Conservation (phyloP, 2,888 invertebrate genomes). For the Eremobia ochroleuca region DNA sequence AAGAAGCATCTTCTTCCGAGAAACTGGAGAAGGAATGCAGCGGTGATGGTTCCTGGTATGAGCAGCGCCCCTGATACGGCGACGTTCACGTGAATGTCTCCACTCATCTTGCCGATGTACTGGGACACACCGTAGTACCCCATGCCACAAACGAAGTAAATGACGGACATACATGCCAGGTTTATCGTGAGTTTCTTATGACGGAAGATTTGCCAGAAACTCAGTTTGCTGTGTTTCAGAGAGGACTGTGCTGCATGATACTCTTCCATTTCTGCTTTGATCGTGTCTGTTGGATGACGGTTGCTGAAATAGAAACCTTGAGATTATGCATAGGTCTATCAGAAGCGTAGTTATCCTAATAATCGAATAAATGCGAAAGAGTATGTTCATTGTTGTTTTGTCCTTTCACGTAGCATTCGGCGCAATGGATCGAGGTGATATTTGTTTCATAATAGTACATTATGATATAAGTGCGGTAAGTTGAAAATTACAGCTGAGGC, state of each 20-base stretch:
- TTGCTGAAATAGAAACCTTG: conserved; percentile 73
- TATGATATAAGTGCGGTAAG: too few species aligned
- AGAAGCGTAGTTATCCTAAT: neutral
- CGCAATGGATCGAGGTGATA: neutral
- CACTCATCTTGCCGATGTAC: conserved; percentile 94
- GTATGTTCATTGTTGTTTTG: neutral
- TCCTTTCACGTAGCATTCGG: neutral
- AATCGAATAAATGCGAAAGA: too few species aligned
- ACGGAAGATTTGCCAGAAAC: conserved; percentile 81
- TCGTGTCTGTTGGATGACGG: conserved; percentile 66
- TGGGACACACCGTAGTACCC: conserved; percentile 96
- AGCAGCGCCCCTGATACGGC: conserved; percentile 93
- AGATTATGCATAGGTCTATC: neutral
- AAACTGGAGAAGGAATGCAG: conserved; percentile 90
- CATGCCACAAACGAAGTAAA: conserved; percentile 95
- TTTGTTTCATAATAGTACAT: too few species aligned
- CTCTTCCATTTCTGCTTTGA: conserved; percentile 77
- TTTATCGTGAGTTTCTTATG: conserved; percentile 91
- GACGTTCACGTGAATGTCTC: conserved; percentile 95
- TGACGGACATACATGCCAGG: conserved; percentile 92
- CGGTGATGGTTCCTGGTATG: conserved; percentile 91
- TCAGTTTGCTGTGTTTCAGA: conserved; percentile 65
- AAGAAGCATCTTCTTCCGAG: conserved; percentile 92
- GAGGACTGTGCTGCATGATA: conserved; percentile 65
- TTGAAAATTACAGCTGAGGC: too few species aligned